Conservation (phyloP, 2,113 vertebrate genomes). For the Ceyx melanurus region DNA sequence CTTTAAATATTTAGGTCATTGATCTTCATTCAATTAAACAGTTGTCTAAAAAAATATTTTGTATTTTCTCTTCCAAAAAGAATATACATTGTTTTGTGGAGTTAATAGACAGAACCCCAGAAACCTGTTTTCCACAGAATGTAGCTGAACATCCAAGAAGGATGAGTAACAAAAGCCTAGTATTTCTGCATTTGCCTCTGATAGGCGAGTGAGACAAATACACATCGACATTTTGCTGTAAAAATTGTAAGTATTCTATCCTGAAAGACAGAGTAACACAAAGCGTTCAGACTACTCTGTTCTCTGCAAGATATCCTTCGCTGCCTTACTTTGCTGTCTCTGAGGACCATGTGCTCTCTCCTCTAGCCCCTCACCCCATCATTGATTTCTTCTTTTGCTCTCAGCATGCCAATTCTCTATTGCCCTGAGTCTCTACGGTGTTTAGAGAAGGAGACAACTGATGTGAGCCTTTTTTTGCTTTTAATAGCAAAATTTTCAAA, state of each 20-base stretch:
- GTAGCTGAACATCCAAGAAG: neutral
- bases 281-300: neutral
- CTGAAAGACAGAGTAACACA: neutral
- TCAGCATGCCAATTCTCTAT: neutral
- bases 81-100: neutral
- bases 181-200: neutral
- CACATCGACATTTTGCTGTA: neutral
- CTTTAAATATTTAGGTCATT: neutral
- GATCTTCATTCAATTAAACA: neutral
- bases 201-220: neutral
- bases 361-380: neutral
- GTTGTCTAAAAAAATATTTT: neutral
- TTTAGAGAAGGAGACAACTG: slow-evolving; percentile 8
- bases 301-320: neutral
- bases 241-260: neutral
- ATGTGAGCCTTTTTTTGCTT: neutral
- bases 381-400: slow-evolving; percentile 18
- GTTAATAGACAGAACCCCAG: neutral
- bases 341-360: neutral
- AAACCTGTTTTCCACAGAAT: neutral
- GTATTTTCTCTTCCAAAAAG: neutral
- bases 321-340: neutral
- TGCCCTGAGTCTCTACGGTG: neutral
- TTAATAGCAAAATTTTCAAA: neutral
- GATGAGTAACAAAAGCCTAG: neutral